These are phyloP conservation scores for Gavialis gangeticus DNA, from an alignment of 2,113 vertebrate genomes.

Conservation along the genomic window DNA sequence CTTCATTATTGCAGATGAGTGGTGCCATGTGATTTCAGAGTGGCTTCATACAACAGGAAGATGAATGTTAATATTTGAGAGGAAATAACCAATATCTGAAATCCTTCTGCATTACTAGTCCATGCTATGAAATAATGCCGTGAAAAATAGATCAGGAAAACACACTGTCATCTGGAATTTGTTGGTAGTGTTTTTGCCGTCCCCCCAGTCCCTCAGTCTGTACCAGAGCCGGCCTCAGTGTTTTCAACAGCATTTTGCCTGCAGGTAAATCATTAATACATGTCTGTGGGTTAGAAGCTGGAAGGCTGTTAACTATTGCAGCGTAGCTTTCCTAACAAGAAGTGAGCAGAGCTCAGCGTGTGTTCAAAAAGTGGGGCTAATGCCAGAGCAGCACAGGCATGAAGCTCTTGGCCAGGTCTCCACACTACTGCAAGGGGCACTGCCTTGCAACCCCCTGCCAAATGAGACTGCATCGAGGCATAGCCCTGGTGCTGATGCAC, in stretches of 20 bases:
- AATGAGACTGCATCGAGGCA: background rate
- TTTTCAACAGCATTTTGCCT: background rate
- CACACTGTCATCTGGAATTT: background rate
- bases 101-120: background rate
- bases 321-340: too few species aligned
- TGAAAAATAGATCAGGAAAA: background rate
- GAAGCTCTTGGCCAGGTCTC: background rate
- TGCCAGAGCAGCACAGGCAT: accelerated
- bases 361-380: accelerated
- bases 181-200: background rate
- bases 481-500: accelerated
- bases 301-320: background rate
- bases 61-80: background rate
- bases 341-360: accelerated
- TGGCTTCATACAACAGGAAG: background rate
- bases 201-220: background rate
- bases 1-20: background rate
- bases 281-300: background rate
- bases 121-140: background rate
- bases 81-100: background rate
- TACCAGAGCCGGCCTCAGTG: background rate
- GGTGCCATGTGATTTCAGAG: background rate
- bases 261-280: background rate
- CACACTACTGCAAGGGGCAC: background rate
- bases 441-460: background rate